Conservation (phyloP, 2,113 vertebrate genomes). For the Bos javanicus region DNA sequence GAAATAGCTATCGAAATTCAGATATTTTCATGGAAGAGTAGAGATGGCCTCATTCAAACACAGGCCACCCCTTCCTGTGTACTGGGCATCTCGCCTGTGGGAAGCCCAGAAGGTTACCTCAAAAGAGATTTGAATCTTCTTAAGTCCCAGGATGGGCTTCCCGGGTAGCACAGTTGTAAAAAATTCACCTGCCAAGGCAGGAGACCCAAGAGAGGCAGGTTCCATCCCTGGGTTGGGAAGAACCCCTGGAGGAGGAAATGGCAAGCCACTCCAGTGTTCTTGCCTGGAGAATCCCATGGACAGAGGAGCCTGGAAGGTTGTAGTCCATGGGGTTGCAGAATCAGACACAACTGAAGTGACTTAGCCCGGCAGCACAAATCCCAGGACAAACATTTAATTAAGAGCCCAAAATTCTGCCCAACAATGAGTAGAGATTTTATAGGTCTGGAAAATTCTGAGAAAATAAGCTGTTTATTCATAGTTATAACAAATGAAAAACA, state of each 20-base stretch:
- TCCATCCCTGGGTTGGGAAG: neutral
- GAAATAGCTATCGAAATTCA: fast-evolving
- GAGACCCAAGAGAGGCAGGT: fast-evolving
- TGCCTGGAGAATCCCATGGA: neutral
- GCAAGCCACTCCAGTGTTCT: neutral
- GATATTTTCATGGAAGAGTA: fast-evolving
- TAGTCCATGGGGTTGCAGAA: neutral
- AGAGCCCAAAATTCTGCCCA: too few species aligned
- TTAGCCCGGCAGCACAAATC: neutral
- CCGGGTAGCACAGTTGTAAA: fast-evolving
- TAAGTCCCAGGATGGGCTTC: neutral
- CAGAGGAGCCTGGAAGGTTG: neutral
- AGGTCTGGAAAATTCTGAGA: neutral
- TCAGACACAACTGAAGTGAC: neutral
- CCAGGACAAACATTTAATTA: neutral
- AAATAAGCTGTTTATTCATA: neutral
- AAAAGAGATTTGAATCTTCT: neutral
- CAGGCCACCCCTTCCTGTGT: fast-evolving
- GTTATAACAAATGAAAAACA: neutral
- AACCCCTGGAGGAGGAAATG: neutral
- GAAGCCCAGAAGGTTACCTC: neutral
- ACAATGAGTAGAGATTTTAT: neutral
- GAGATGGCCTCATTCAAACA: fast-evolving
- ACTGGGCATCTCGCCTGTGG: neutral
- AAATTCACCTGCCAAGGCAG: neutral